These are phyloP conservation scores for Cynoglossus semilaevis DNA, from an alignment of 2,113 vertebrate species.

Conservation along the genomic window DNA sequence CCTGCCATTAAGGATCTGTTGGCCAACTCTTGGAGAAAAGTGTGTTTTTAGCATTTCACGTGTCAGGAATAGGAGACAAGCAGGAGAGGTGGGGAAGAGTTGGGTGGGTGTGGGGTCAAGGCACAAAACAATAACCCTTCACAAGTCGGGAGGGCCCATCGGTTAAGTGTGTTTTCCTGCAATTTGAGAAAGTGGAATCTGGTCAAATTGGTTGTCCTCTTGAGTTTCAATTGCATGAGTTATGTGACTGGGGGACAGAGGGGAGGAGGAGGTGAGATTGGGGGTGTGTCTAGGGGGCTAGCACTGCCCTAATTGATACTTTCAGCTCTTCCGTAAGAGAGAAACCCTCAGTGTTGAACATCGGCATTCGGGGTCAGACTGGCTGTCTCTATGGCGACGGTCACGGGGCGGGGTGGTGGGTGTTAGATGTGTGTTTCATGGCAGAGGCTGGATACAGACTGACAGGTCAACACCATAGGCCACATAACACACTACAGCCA, in stretches of 20 bases:
- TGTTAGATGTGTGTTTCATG: constrained; percentile 19
- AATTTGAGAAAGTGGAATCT: constrained; percentile 72
- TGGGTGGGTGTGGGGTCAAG: constrained; percentile 26
- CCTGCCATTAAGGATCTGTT: constrained; percentile 48
- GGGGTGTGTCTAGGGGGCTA: constrained; percentile 10
- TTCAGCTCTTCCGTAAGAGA: constrained; percentile 60
- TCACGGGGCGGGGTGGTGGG: constrained; percentile 8
- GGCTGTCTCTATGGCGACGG: constrained; percentile 74
- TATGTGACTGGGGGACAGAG: constrained; percentile 28
- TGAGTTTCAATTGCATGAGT: constrained; percentile 61
- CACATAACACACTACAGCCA: constrained; percentile 32
- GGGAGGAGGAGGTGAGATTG: constrained; percentile 9
- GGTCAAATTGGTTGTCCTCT: constrained; percentile 66
- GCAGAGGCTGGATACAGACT: constrained; percentile 44
- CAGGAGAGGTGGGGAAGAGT: constrained; percentile 45
- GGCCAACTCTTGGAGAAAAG: constrained; percentile 44
- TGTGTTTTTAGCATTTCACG: constrained; percentile 62
- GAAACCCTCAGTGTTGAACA: constrained; percentile 57
- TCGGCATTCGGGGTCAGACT: constrained; percentile 83
- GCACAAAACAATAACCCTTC: constrained; percentile 61
- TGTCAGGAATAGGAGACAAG: constrained; percentile 60
- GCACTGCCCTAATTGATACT: constrained; percentile 70
- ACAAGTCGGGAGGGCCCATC: constrained; percentile 63
- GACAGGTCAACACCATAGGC: constrained; percentile 50
- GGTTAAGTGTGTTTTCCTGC: constrained; percentile 73